These are phyloP conservation scores for Tipula confusa DNA, from an alignment of 2,888 invertebrate genomes.

Conservation along the genomic window DNA sequence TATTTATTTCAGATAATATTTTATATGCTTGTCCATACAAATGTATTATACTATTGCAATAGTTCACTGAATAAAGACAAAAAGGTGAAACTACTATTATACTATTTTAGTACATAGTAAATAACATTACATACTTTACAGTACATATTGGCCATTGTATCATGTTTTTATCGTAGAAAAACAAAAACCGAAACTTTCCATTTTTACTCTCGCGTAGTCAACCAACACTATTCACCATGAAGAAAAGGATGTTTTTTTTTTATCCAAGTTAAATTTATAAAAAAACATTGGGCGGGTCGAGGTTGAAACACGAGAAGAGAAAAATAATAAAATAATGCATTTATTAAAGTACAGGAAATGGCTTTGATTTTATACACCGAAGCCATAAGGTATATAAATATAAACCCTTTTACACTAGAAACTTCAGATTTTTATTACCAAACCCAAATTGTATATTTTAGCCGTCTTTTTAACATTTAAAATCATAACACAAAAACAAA, in stretches of 20 bases:
- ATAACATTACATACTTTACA: too few species aligned
- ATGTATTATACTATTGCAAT: too few species aligned
- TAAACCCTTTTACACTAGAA: neutral
- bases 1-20: too few species aligned
- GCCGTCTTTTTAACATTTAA: neutral
- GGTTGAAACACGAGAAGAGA: neutral
- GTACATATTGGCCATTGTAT: neutral
- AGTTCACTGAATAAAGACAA: too few species aligned
- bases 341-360: neutral
- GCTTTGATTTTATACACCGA: neutral
- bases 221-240: neutral
- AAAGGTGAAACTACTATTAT: too few species aligned
- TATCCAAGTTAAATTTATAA: neutral
- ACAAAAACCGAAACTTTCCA: neutral
- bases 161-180: neutral
- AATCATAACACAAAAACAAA: neutral
- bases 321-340: neutral
- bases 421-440: neutral
- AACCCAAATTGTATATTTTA: neutral
- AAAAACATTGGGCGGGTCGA: neutral
- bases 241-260: neutral
- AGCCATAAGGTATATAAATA: neutral
- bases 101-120: too few species aligned
- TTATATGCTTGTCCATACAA: too few species aligned
- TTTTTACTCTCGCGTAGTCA: neutral